Base-by-base conservation (phyloP, 1,140 invertebrate species). In the Coptotermes formosanus region DNA sequence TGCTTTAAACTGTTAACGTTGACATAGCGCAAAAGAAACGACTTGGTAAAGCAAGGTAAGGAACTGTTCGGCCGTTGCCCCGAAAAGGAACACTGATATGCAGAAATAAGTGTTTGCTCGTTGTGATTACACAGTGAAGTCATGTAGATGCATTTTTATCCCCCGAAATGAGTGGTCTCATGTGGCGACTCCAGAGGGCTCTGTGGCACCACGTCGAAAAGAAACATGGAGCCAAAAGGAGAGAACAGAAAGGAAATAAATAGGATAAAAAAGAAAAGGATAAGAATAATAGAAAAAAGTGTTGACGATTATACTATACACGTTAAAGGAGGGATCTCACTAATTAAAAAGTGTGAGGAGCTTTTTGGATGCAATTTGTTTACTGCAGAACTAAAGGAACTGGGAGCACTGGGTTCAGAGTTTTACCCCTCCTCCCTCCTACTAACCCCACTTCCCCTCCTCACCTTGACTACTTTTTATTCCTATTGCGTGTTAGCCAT, bases 401-500 rank as follows among this genome's bases (percentile, higher is more conserved):
- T 82, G 12, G 82, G 44, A 21, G 82, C 30, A 44, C 82, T 23
- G 8, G 9, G 30, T 44, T 84, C 83, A 30, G 43, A 44, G 9
- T 84, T 43, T 83, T 25, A 23, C 82, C 82, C 38, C 30, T 30
- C 82, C 44, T 83, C 82, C 38, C 82, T 43, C 32, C 44, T 25
- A 30, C 19, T 16, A 6, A 43, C 82, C 45, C 43, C 16, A 38
- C 83, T 25, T 75, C 64, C n/a, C 25, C 64, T 16, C 64, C 64
- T 30, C 48, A 30, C 45, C 83, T 44, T 52, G 45, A 25, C 52
- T 45, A 85, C 59, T 85, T 85, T 85, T 85, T 85, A 85, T 85
- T 85, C 85, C 32, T 55, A 19, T 38, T 43, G 69, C 85, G 85
- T 85, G 85, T 32, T 44, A 85, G 25, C 85, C 69, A 85, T 85